Evolutionary conservation across 1,140 invertebrate species (phyloP), one percentile per base, ranked within the genome.

Genomic region (Zaprionus ornatus): DNA sequence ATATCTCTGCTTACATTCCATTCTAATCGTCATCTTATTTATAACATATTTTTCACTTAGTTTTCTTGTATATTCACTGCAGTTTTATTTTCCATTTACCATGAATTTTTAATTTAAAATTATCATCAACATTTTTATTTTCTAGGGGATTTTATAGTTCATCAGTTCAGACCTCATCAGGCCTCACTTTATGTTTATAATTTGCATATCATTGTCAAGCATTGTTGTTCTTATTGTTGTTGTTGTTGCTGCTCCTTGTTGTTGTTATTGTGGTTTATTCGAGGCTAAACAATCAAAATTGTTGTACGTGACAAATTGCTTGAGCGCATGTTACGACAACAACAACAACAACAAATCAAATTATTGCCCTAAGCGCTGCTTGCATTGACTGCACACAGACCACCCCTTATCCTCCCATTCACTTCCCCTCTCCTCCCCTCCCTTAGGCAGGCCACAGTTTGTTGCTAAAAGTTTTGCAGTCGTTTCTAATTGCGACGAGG

Each of bases 281-380:
- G 60, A 62, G 67, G 64, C 75, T 65, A 88, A 87, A 79, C 84
- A 88, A 83, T 84, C 76, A 91, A 88, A 91, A 82, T 91, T 80
- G 59, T 91, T 77, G 83, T 91, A 91, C 88, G 88, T 91, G 88
- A 91, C 88, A 91, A 91, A 91, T 91, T 91, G 88, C 79, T 91
- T 54, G 82, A 85, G 88, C 79, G 74, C 81, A 82, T 67, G 88
- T 91, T 91, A 91, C 72, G 42, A 63, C 66, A 73, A 63, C 40
- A 65, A 67, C 21, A 74, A 61, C 56, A 64, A 55, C 66, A 71
- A 59, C 73, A 80, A 88, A 91, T 80, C 82, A 91, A 91, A 82
- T 80, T 74, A 86, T 82, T 77, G 75, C 82, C 84, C 55, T 48
- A 72, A 74, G 88, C 88, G 45, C 37, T 74, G 67, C 54, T 62